phyloP scores from a whole-genome alignment of 2,113 vertebrate species.

The Tragelaphus imberbis region DNA sequence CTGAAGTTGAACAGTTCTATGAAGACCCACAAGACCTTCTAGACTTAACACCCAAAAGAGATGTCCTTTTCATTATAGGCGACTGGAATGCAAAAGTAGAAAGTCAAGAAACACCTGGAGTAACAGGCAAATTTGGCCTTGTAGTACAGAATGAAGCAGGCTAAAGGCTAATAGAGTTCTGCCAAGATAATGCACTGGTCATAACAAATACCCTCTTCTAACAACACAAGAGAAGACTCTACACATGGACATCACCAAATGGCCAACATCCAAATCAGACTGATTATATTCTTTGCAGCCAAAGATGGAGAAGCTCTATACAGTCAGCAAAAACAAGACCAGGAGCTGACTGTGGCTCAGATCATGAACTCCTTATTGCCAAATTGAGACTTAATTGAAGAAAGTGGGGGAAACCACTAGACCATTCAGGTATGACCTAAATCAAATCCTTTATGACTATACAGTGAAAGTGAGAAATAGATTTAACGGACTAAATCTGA shows the following conservation, averaged over 20 bases:
- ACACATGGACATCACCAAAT: not conserved
- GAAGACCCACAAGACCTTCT: not conserved
- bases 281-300: not conserved
- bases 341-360: not conserved
- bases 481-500: not conserved
- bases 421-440: not conserved
- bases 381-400: not conserved
- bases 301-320: not conserved
- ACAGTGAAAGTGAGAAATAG: not conserved
- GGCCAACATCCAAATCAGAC: not conserved
- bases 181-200: not conserved
- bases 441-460: not conserved
- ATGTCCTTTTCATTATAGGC: not conserved
- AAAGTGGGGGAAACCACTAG: not conserved
- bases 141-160: not conserved
- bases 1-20: not conserved
- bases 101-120: not conserved
- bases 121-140: not conserved
- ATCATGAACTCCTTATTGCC: not conserved
- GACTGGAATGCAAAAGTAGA: not conserved
- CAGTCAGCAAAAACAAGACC: not conserved
- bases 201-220: not conserved
- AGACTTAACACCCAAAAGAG: not conserved
- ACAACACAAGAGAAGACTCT: not conserved
- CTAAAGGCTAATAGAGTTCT: rapidly evolving